Evolutionary conservation across 1,140 invertebrate genomes (phyloP), one percentile per base, ranked within the genome.

Genomic region (Diorhabda carinulata): DNA sequence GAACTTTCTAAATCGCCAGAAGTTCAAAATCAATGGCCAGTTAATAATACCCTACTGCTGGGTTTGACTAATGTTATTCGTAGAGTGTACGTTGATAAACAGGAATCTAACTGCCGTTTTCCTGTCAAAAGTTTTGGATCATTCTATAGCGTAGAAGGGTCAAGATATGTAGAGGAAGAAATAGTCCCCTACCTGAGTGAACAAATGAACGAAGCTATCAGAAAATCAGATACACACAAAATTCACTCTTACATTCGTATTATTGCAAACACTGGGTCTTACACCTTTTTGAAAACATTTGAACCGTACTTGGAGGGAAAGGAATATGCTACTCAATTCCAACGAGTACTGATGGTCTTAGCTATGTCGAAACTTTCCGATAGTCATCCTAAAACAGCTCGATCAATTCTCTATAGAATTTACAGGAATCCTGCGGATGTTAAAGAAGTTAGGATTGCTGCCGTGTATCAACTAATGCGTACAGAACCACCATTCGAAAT

Each of bases 271-370:
- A 79, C 87, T 3, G 87, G 78, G 52, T 86, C 90, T 77, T 85
- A 84, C 3, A 79, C 80, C 61, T 86, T 90, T 64, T 72, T 91
- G 2, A 71, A 81, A 2, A 81, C 86, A 3, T 88, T 89, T 71
- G 82, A 89, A 75, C 87, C 88, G 3, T 91, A 89, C 74, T 79
- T 91, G 9, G 88, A 91, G 81, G 87, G 88, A 8, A 78, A 84
- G 72, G 78, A 83, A 64, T 66, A 74, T 40, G 76, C 82, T 2
- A 83, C 88, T 0, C 85, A 82, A n/a, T 88, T 86, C 80, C 86
- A 91, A 72, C 83, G 89, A 45, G 76, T 83, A 2, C 74, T 84
- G 68, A 90, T 91, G 79, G 84, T 91, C 5, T 61, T 83, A 10
- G 80, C 82, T 45, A 70, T 92, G 65, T 76, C 80, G 52, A 78